Base-by-base conservation (phyloP, 2,797 vertebrate species). In the Chelidonichthys spinosus region DNA sequence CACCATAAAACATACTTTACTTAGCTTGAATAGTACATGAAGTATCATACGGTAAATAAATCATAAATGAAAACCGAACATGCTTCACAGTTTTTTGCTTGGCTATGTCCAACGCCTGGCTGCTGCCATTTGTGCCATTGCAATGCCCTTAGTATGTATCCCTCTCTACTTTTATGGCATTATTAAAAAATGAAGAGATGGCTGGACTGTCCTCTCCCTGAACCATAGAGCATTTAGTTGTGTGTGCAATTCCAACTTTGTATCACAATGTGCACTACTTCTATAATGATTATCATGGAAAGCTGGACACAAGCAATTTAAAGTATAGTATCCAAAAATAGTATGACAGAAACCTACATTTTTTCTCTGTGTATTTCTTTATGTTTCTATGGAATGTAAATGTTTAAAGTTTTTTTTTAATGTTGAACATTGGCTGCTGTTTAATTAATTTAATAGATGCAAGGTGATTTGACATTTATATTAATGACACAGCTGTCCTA, bases 401-500 rank as follows among this genome's bases (percentile, higher is more conserved):
- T 52, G 11, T 18, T 49, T 25, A 25, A 25, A 25, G 25, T 25
- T 25, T 25, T 25, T 25, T 25, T 25, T 25, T 25, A 25, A 25
- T 25, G 25, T 61, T 32, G 64, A 37, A 42, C 6, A 11, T 43
- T 35, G 49, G n/a, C n/a, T 44, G 39, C 25, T 14, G 17, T 63
- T 76, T 32, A 46, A 47, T 56, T 46, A n/a, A n/a, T n/a, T n/a
- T n/a, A n/a, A 63, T 65, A 36, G 7, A 59, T 67, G 15, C 25
- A 58, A 68, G 54, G 44, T 32, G 15, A 71, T 35, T 63, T 72
- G n/a, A 3, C 14, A 78, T 71, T 56, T 46, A 66, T 52, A 46
- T 66, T 44, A 35, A 65, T 62, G 54, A 18, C 35, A 69, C 35
- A 55, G 17, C 15, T 53, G 13, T 63, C 18, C 50, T 9, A 14